A percentile compares a stretch with the other conserved stretches of the same genome.
phyloP scores from a whole-genome alignment of 2,113 vertebrate genomes.

The Heterotis niloticus region DNA sequence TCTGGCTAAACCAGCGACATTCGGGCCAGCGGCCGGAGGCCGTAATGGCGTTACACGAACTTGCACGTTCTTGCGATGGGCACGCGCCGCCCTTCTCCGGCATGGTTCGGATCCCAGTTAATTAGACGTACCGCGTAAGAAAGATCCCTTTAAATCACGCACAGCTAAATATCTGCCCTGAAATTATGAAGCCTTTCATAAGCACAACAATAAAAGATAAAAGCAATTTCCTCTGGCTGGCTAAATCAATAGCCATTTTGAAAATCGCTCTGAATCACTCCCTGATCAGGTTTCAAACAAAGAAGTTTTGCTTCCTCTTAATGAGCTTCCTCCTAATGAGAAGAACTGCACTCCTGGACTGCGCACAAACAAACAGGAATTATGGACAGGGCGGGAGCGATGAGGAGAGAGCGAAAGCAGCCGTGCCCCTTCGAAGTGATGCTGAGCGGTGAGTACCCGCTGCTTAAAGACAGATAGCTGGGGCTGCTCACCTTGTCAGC shows the following conservation, averaged over 20 bases:
- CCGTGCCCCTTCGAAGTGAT: constrained; percentile 34
- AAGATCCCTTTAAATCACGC: constrained; percentile 26
- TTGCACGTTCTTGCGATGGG: constrained; percentile 30
- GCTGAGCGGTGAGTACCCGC: constrained; percentile 39
- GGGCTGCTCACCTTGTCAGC: constrained; percentile 47
- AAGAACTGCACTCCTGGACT: constrained; percentile 44
- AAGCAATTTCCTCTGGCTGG: constrained; percentile 35
- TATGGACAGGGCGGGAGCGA: background rate
- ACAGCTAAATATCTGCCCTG: constrained; percentile 32
- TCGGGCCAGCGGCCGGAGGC: constrained; percentile 37
- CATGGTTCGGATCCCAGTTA: constrained; percentile 25
- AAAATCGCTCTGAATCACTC: constrained; percentile 31
- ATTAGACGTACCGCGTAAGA: constrained; percentile 30
- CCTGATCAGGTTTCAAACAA: constrained; percentile 31
- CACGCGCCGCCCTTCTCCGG: constrained; percentile 20
- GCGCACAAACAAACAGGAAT: constrained; percentile 35
- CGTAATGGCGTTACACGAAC: constrained; percentile 25
- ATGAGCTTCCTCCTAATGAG: background rate
- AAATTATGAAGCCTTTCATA: constrained; percentile 40
- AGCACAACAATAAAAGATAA: constrained; percentile 32
- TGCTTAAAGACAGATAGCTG: constrained; percentile 51
- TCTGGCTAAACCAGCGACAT: constrained; percentile 31
- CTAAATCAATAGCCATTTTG: constrained; percentile 46
- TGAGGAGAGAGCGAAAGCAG: constrained; percentile 28
- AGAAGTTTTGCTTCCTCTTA: constrained; percentile 16